Conservation (phyloP, 2,888 invertebrate genomes). For the Scaeva pyrastri region DNA sequence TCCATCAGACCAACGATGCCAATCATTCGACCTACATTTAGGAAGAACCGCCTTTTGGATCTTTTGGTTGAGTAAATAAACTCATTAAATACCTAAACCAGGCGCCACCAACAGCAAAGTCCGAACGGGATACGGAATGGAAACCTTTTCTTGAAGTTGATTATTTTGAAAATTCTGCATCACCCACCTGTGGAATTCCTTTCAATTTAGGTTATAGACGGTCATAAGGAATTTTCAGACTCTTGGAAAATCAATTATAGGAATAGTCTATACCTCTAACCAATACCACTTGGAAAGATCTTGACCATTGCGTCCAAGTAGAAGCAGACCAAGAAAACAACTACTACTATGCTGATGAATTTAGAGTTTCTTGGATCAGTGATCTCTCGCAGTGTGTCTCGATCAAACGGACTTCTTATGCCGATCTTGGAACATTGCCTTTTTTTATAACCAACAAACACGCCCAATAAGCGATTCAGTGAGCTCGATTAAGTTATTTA, state of each 20-base stretch:
- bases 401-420: background rate
- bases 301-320: background rate
- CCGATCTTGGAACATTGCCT: conserved; percentile 21
- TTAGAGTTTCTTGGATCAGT: conserved; percentile 2
- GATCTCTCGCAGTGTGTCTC: background rate
- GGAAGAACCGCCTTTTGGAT: background rate
- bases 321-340: background rate
- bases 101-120: conserved; percentile 49
- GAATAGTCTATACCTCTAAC: background rate
- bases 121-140: background rate
- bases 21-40: conserved; percentile 71
- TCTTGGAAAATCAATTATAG: conserved; percentile 37
- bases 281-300: background rate
- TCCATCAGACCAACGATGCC: conserved; percentile 49
- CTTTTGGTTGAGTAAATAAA: conserved; percentile 50
- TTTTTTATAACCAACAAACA: background rate
- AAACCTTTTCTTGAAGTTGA: conserved; percentile 4
- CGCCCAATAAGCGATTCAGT: conserved; percentile 23
- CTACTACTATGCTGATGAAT: conserved; percentile 14
- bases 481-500: conserved; percentile 62
- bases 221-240: conserved; percentile 45
- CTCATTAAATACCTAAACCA: conserved; percentile 57
- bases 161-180: conserved; percentile 53
- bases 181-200: conserved; percentile 53
- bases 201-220: conserved; percentile 30